Evolutionary conservation across 2,888 invertebrate genomes (phyloP), one percentile per base, ranked within the genome.

Genomic region (Cheiracanthium punctorium): DNA sequence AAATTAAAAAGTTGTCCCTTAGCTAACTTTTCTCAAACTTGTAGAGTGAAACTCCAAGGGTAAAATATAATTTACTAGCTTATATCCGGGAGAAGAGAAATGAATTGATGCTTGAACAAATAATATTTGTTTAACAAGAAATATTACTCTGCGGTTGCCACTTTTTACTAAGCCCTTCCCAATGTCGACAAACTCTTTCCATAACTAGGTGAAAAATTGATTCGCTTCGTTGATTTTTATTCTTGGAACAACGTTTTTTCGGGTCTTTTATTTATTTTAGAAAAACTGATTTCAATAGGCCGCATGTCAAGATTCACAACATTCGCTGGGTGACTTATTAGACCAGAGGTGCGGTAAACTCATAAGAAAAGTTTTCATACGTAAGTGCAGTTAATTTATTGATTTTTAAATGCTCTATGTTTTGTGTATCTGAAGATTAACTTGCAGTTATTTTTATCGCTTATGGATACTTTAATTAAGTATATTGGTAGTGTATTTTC

Each of bases 151-250:
- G n/a, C 24, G 20, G 12, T 72, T 72, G 33, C 48, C 41, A 24
- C 24, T 81, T 58, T 37, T 12, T 43, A 32, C 24, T 71, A 76
- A 82, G 32, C 58, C 48, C 17, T 5, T 20, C 33, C 20, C 76
- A 82, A 82, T 82, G 82, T 76, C 82, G 76, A 82, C 43, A 82
- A 82, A 76, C 48, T 70, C 28, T 48, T 80, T 33, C 73, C 30
- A 32, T 74, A 67, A 69, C 58, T 48, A 29, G 28, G 37, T 69
- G 69, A 69, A 69, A 32, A 69, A 41, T 4, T 29, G 58, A 37
- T 69, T 24, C 72, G 72, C 77, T 37, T 33, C 58, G 43, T 0
- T 77, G 77, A 73, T 28, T 41, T 24, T 64, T 24, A 69, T 77
- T 84, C 37, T 67, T 20, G 24, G 37, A 69, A 52, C 28, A 29